These are phyloP conservation scores for Metalampra italica DNA, from an alignment of 2,888 invertebrate genomes.

Conservation along the genomic window DNA sequence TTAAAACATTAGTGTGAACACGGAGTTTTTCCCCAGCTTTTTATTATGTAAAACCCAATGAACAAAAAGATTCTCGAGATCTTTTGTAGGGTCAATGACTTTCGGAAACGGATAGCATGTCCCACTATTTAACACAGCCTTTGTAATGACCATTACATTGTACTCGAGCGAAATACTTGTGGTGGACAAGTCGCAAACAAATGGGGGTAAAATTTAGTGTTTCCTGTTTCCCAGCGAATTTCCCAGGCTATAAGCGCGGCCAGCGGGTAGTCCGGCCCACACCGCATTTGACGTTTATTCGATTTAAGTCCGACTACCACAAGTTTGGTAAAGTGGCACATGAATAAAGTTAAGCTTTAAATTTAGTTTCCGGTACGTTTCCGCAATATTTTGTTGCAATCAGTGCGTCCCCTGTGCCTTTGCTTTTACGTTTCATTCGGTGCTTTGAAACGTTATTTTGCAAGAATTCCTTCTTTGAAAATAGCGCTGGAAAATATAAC, in stretches of 20 bases:
- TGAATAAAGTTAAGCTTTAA: conserved; percentile 57
- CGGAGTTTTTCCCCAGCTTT: no score
- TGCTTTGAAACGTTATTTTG: not conserved
- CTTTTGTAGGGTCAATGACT: no score
- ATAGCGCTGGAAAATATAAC: no score
- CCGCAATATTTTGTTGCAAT: conserved; percentile 38
- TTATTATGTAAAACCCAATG: no score
- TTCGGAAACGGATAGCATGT: no score
- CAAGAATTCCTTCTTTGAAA: no score
- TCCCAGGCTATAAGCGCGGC: conserved; percentile 3
- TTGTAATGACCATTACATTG: not conserved
- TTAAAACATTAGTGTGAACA: no score
- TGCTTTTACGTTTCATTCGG: not conserved
- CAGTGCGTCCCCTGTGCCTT: conserved; percentile 19
- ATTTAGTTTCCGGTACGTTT: conserved; percentile 44
- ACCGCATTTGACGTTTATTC: conserved; percentile 66
- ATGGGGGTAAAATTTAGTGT: conserved; percentile 47
- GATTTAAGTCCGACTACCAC: conserved; percentile 50
- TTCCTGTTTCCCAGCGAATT: conserved; percentile 31
- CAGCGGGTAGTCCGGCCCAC: conserved; percentile 12
- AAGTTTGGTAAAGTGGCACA: conserved; percentile 47
- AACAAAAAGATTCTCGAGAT: no score
- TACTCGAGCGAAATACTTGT: conserved; percentile 10
- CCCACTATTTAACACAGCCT: no score
- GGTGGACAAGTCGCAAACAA: conserved; percentile 33